Evolutionary conservation across 2,797 vertebrate species (phyloP).

Genomic region (Ceyx erithaca): DNA sequence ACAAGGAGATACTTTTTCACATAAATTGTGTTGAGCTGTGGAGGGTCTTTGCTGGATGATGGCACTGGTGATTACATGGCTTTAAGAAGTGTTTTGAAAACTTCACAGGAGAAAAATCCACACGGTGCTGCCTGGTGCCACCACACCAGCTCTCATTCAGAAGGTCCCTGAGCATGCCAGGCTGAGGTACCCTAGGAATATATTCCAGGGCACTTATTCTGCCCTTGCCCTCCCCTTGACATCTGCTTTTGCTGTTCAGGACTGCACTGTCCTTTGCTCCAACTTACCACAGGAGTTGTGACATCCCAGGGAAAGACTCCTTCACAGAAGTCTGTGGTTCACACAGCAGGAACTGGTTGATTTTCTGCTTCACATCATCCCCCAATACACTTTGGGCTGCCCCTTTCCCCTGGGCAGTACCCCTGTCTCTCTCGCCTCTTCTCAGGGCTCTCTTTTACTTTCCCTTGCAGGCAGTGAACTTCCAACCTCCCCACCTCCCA

Average conservation of each 20-base stretch:
- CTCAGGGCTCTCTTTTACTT: neutral
- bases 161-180: neutral
- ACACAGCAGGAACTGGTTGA: neutral
- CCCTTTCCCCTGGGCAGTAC: neutral
- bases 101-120: neutral
- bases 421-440: neutral
- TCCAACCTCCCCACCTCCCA: neutral
- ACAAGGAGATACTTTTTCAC: neutral
- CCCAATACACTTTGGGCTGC: neutral
- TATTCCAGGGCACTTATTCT: neutral
- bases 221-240: neutral
- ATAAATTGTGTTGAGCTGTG: neutral
- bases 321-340: neutral
- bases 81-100: neutral
- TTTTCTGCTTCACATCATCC: neutral
- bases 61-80: neutral
- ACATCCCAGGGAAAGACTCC: neutral
- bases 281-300: accelerated
- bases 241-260: neutral
- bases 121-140: accelerated
- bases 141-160: neutral
- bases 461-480: neutral
- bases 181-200: accelerated
- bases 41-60: neutral
- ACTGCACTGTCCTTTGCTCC: neutral